These are phyloP conservation scores for Nymphalis urticae DNA, from an alignment of 2,888 invertebrate genomes.

Conservation along the genomic window DNA sequence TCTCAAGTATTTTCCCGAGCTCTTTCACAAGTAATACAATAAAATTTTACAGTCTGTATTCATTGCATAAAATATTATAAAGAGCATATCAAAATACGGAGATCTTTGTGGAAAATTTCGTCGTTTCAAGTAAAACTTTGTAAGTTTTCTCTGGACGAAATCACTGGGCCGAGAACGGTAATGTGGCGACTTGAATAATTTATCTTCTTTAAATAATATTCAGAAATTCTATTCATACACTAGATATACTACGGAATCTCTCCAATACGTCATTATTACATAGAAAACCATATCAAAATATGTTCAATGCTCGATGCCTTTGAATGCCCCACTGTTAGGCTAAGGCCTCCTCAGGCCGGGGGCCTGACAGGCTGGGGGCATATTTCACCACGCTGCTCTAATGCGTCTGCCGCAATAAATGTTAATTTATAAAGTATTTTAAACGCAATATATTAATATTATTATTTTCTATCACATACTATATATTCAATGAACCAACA, in stretches of 20 bases:
- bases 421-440: too few species aligned
- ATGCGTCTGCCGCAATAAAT: too few species aligned
- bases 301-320: neutral
- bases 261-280: too few species aligned
- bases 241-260: neutral
- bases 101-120: slow-evolving; percentile 15
- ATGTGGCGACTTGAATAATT: slow-evolving; percentile 24
- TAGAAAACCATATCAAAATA: too few species aligned
- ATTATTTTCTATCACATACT: too few species aligned
- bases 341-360: too few species aligned
- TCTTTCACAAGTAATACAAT: neutral
- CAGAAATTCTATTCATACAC: neutral
- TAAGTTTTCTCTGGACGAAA: slow-evolving; percentile 20
- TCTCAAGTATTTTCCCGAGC: neutral
- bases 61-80: slow-evolving; percentile 9
- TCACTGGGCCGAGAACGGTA: slow-evolving; percentile 22
- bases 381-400: too few species aligned
- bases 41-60: neutral
- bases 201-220: slow-evolving; percentile 10
- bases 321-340: neutral
- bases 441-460: too few species aligned
- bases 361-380: too few species aligned
- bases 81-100: slow-evolving; percentile 17
- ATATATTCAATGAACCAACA: too few species aligned
- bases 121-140: slow-evolving; percentile 13